Evolutionary conservation across 2,113 vertebrate species (phyloP).

Genomic region (Notothenia rossii): DNA sequence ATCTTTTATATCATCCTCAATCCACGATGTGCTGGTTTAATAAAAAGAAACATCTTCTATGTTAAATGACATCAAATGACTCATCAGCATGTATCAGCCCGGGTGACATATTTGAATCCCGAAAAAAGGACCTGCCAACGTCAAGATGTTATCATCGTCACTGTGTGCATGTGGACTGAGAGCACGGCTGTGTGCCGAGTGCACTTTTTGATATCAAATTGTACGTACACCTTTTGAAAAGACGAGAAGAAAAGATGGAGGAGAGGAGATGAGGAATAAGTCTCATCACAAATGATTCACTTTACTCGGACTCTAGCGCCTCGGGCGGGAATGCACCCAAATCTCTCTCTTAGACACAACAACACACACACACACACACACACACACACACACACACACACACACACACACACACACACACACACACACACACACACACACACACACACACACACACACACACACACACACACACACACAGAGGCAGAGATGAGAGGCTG

Average conservation of each 20-base stretch:
- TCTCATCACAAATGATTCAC: slow-evolving; percentile 62
- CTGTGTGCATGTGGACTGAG: background rate
- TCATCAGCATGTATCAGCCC: no score
- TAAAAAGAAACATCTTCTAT: no score
- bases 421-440: slow-evolving; percentile 43
- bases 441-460: slow-evolving; percentile 26
- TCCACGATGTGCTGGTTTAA: no score
- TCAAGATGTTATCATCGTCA: background rate
- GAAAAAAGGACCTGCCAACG: background rate
- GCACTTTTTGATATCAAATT: slow-evolving; percentile 28
- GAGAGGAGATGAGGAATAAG: slow-evolving; percentile 45
- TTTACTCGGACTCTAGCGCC: slow-evolving; percentile 52
- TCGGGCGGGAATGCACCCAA: slow-evolving; percentile 61
- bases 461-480: slow-evolving; percentile 44
- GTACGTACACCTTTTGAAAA: slow-evolving; percentile 28
- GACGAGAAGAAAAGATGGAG: slow-evolving; percentile 18
- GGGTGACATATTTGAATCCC: no score
- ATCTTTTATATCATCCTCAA: no score
- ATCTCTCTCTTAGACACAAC: slow-evolving; percentile 34
- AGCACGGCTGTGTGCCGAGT: background rate
- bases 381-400: slow-evolving; percentile 38
- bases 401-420: slow-evolving; percentile 23
- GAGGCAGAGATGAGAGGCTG: slow-evolving; percentile 40
- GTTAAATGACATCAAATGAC: no score
- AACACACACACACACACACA: slow-evolving; percentile 26